Base-by-base conservation (phyloP, 1,140 invertebrate genomes). In the Heliconius nattereri region DNA sequence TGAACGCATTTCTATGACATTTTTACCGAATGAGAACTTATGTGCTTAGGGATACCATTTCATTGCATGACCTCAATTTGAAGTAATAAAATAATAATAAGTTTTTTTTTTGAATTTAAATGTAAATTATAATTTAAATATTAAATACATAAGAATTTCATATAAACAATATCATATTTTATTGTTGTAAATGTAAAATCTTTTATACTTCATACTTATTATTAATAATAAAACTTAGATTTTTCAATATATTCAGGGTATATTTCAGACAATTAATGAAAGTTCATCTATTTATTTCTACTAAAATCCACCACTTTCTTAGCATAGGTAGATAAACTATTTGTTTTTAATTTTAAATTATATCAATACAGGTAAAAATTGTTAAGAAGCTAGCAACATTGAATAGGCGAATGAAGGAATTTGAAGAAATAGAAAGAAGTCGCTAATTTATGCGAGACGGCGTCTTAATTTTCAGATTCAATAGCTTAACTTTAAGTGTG, bases 391-490 rank as follows among this genome's bases (percentile, higher is more conserved):
- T 66, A 66, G 60, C 60, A 66, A 92, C 90, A 80, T 89, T 26
- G 75, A 86, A 85, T 91, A 90, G 88, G 83, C 85, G 87, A 92
- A 90, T 90, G 90, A 92, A 91, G 86, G 90, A 93, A 92, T 92
- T 91, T 90, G 84, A 93, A 92, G 90, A 94, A 93, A 94, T 92
- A 94, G 90, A 92, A 93, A 94, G 91, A 92, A 92, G 90, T 92
- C 89, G 84, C 89, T 92, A 92, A 92, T 91, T 92, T 94, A 92
- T 93, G 86, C 89, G 86, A 92, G 89, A 94, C 91, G 87, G 90
- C 91, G 92, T 94, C 92, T 94, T 92, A 92, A 92, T 90, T 92
- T 93, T 94, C 89, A 89, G 88, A 90, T 91, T 87, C 85, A 89
- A 90, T 91, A 89, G 86, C 84, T 85, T 89, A 90, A 87, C 82